A percentile compares a stretch with the other conserved stretches of the same genome.
Conservation (phyloP, 2,888 invertebrate species). For the Sceliomorpha sp. region DNA sequence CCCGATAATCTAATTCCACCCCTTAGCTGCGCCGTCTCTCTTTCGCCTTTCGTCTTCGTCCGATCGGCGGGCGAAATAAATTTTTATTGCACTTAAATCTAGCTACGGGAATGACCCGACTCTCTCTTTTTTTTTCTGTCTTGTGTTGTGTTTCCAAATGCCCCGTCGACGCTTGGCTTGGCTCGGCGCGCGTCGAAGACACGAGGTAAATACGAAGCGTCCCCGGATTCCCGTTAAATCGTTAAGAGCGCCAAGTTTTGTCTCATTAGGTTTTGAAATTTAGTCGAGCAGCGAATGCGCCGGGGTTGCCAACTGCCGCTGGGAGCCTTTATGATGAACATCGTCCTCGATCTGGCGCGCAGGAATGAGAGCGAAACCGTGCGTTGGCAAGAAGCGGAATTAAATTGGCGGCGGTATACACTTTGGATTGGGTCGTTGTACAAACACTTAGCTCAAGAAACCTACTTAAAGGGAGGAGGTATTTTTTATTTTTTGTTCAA, state of each 20-base stretch:
- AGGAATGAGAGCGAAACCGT: constrained; percentile 32
- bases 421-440: constrained; percentile 20
- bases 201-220: constrained; percentile 15
- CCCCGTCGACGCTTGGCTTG: background rate
- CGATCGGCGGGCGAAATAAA: constrained; percentile 58
- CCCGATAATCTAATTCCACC: constrained; percentile 67
- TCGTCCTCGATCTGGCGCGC: constrained; percentile 9
- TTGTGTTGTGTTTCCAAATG: constrained; percentile 33
- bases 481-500: constrained; percentile 14
- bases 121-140: no score
- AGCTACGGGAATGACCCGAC: constrained; percentile 56
- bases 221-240: constrained; percentile 35
- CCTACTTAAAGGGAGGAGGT: constrained; percentile 18
- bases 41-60: no score
- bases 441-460: constrained; percentile 31
- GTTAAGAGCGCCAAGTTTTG: constrained; percentile 49
- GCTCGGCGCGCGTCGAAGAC: constrained; percentile 14
- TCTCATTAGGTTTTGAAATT: constrained; percentile 53
- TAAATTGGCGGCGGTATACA: constrained; percentile 37
- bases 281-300: constrained; percentile 23
- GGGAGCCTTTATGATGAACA: constrained; percentile 19
- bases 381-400: constrained; percentile 39
- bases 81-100: constrained; percentile 67
- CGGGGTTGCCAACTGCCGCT: constrained; percentile 29
- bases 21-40: constrained; percentile 32